Base-by-base conservation (phyloP, 2,797 vertebrate genomes). In the Oreochromis grahami region DNA sequence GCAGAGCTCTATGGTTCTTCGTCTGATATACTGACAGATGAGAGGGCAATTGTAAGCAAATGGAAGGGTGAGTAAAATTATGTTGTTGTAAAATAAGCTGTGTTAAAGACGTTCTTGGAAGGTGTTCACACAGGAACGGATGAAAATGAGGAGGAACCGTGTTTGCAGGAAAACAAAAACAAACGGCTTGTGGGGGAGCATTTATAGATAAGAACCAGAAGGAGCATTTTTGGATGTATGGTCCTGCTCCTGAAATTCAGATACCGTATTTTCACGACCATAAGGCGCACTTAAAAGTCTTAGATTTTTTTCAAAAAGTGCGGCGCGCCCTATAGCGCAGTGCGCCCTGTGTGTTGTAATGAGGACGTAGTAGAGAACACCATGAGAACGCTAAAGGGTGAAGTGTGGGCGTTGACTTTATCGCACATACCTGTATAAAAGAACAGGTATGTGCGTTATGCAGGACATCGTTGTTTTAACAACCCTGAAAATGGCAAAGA, bases 101-200 rank as follows among this genome's bases (percentile, higher is more conserved):
- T 60, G 29, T 2, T 60, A 60, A 60, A 60, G 9, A 60, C 3
- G 0, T 34, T 60, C 56, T 19, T 19, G 56, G 15, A 60, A 60
- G 56, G 56, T 34, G 56, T 34, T 60, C 15, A 19, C 15, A 34
- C 0, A 9, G 34, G 3, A 60, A 60, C 2, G 2, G 9, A 60
- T 34, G 29, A 60, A 60, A 60, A 60, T 6, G 0, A 36, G 0
- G 9, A 34, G 4, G 17, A n/a, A 60, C 17, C 17, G 1, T 60
- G 32, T 7, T 60, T 34, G 58, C 58, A 60, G 17, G 2, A 36
- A 36, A 60, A 60, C 32, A 7, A 60, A 34, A 60, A 60, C 0
- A 2, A 60, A 60, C 9, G 29, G 4, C 53, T 56, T 56, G 24
- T 56, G 24, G 7, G 0, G 53, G 13, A 56, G 24, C 24, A 34